Conservation (phyloP, 2,113 vertebrate genomes). For the Sorex fumeus region DNA sequence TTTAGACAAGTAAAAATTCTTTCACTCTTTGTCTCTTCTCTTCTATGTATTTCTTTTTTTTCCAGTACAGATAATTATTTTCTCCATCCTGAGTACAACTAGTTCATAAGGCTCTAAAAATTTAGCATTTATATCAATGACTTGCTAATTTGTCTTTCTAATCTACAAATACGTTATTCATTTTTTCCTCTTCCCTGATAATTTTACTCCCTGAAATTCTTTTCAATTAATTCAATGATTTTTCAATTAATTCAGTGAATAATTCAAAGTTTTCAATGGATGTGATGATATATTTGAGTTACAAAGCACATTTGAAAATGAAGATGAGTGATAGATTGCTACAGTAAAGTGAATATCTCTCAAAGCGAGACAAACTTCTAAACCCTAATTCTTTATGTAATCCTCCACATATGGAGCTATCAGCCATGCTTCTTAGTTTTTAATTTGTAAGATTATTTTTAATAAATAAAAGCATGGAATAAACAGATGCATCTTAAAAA, state of each 20-base stretch:
- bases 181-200: neutral
- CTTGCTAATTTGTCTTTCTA: conserved; percentile 4
- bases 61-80: neutral
- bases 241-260: neutral
- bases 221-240: neutral
- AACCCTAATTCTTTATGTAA: neutral
- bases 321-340: neutral
- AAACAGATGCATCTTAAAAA: neutral
- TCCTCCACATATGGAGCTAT: neutral
- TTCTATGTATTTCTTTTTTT: too few relatives aligned
- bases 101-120: neutral
- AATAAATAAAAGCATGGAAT: neutral
- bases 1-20: neutral
- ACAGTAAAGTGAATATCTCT: neutral
- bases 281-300: neutral
- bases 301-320: neutral
- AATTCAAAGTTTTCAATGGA: neutral
- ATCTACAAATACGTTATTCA: neutral
- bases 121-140: neutral
- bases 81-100: neutral
- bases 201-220: neutral
- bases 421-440: neutral
- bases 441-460: neutral
- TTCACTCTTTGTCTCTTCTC: neutral
- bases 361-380: neutral